Evolutionary conservation across 2,888 invertebrate species (phyloP), one percentile per base, ranked within the genome.

Genomic region (Tipula lateralis): DNA sequence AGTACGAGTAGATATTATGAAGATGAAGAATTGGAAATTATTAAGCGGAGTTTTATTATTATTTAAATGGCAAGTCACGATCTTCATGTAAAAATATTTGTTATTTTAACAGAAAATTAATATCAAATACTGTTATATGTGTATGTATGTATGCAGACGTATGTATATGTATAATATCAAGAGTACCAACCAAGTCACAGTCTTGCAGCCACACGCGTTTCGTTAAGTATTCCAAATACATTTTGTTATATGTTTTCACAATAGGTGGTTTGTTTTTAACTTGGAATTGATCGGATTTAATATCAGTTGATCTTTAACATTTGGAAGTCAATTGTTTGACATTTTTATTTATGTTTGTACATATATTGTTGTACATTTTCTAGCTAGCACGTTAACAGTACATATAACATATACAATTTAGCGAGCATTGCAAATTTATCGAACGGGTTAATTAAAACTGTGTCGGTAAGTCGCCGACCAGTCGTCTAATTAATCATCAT

Each of bases 41-140:
- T 66, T 66, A 66, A 66, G 24, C 66, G 24, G 66, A 66, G 66
- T 7, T 66, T 66, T 66, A 24, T 66, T 66, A 66, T 66, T 66
- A 24, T 66, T 66, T 66, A 66, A 66, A 66, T 66, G 66, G 66
- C 66, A 66, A 66, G 66, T 66, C 66, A 66, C 66, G 66, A 66
- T 66, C 66, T 66, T 66, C 24, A 66, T 66, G 66, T 66, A 66
- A 66, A 24, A 66, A 66, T 66, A 66, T 66, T n/a, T 66, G 66
- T 66, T 66, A 66, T 66, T 66, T 66, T 66, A 66, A 66, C 66
- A 66, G 66, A 66, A 24, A 66, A 66, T 66, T 66, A 66, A 66
- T 66, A 66, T 12, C 24, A 66, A 66, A 66, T 66, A 66, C 24
- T 66, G 66, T 66, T 66, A 9, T 66, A 66, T n/a, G n/a, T n/a